These are phyloP conservation scores for Chelon labrosus DNA, from an alignment of 2,797 vertebrate species.

Conservation along the genomic window DNA sequence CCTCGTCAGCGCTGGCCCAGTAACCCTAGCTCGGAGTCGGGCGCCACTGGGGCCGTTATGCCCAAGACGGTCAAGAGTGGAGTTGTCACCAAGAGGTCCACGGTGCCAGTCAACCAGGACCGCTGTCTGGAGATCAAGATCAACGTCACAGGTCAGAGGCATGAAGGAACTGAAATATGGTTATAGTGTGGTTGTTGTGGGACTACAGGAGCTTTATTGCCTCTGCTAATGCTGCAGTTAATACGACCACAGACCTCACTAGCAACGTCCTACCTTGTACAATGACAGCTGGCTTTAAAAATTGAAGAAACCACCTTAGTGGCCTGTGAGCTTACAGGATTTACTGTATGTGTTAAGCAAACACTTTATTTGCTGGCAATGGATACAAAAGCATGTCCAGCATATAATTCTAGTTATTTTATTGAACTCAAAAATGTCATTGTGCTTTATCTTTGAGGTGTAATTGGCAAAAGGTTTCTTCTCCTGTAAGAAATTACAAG, in stretches of 20 bases:
- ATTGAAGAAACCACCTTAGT: background rate
- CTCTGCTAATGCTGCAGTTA: background rate
- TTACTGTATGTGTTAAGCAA: background rate
- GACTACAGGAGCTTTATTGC: background rate
- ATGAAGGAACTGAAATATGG: too few species aligned
- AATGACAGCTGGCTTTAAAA: background rate
- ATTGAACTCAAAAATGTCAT: background rate
- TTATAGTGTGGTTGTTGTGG: background rate
- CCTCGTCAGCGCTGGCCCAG: constrained; percentile 74
- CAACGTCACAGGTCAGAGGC: constrained; percentile 92
- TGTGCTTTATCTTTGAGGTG: background rate
- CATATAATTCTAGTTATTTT: background rate
- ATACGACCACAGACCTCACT: background rate
- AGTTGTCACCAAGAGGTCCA: constrained; percentile 95
- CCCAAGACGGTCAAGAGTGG: constrained; percentile 96
- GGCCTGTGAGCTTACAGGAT: background rate
- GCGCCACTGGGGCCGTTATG: constrained; percentile 70
- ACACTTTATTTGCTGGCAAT: background rate
- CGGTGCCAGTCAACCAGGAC: constrained; percentile 88
- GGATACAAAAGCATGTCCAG: too few species aligned
- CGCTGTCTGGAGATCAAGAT: constrained; percentile 94
- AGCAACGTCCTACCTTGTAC: background rate
- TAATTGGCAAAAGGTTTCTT: background rate
- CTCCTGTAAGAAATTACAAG: too few species aligned
- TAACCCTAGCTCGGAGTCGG: constrained; percentile 67